Conservation (phyloP, 23 tunicate species). For the Ascidia mentula region DNA sequence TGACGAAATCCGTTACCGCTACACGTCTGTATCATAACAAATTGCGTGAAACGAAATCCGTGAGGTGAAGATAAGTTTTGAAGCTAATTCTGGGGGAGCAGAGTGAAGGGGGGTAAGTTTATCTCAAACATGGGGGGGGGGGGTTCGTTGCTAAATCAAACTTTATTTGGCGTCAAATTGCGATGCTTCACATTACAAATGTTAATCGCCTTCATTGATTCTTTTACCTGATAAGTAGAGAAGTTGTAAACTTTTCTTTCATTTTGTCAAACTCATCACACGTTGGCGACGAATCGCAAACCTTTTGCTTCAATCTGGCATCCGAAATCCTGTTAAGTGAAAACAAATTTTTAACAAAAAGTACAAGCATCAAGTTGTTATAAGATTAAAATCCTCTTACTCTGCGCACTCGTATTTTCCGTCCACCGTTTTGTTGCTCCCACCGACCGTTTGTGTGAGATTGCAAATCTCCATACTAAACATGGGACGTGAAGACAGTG, state of each 20-base stretch:
- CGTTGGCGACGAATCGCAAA: not conserved
- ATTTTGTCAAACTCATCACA: not conserved
- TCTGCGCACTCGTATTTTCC: not conserved
- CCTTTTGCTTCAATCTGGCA: not conserved
- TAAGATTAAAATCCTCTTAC: not conserved
- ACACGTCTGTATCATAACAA: too few relatives aligned
- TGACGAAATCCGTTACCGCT: not conserved
- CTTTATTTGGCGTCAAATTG: too few relatives aligned
- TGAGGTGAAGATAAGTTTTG: too few relatives aligned
- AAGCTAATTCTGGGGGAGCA: too few relatives aligned
- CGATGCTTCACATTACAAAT: too few relatives aligned
- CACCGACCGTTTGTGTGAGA: not conserved
- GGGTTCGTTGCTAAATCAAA: too few relatives aligned
- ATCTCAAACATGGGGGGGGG: too few relatives aligned
- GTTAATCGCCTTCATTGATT: too few relatives aligned
- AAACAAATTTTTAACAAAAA: not conserved
- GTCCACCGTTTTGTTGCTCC: not conserved
- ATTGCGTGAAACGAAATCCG: too few relatives aligned
- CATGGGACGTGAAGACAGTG: too few relatives aligned
- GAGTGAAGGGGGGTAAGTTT: too few relatives aligned
- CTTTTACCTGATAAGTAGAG: not conserved
- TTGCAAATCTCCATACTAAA: not conserved
- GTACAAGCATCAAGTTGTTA: not conserved
- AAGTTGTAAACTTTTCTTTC: not conserved
- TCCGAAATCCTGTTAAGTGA: not conserved